phyloP scores from a whole-genome alignment of 1,140 invertebrate species.

The Drosophila bipectinata region DNA sequence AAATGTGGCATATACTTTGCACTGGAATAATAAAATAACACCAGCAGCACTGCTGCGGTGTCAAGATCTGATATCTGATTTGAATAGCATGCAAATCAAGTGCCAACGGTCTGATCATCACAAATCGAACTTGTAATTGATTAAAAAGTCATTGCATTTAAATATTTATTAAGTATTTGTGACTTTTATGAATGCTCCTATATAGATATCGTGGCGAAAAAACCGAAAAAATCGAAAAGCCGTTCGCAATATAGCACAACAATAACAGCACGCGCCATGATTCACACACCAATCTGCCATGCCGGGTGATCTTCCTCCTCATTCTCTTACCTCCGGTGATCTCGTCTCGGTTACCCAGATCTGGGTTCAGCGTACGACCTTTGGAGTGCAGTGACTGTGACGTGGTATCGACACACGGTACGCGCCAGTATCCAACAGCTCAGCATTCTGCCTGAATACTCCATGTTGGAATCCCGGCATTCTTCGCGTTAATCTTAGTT shows the following conservation, averaged over 20 bases:
- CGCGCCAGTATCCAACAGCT: slow-evolving; percentile 1
- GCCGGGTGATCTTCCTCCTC: slow-evolving; percentile 14
- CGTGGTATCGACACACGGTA: slow-evolving; percentile 30
- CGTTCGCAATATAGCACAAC: slow-evolving; percentile 26
- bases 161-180: slow-evolving; percentile 77
- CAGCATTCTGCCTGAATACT: slow-evolving; percentile 7
- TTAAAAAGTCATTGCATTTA: slow-evolving; percentile 65
- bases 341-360: slow-evolving; percentile 15
- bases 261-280: slow-evolving; percentile 70
- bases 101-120: slow-evolving; percentile 20
- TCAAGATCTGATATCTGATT: slow-evolving; percentile 29
- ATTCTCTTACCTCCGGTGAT: slow-evolving; percentile 12
- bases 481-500: slow-evolving; percentile 66
- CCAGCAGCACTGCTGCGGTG: slow-evolving; percentile 41
- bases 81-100: slow-evolving; percentile 31
- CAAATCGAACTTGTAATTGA: slow-evolving; percentile 70
- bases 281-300: slow-evolving; percentile 42
- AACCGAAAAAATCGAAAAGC: background rate
- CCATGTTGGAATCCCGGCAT: slow-evolving; percentile 5
- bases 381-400: slow-evolving; percentile 71
- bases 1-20: background rate
- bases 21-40: slow-evolving; percentile 32
- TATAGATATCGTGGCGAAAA: slow-evolving; percentile 30
- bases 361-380: slow-evolving; percentile 75
- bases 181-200: slow-evolving; percentile 63